A percentile compares a stretch with the other conserved stretches of the same genome.
Evolutionary conservation across 2,113 vertebrate species (phyloP).

Genomic region (Labeo catla): DNA sequence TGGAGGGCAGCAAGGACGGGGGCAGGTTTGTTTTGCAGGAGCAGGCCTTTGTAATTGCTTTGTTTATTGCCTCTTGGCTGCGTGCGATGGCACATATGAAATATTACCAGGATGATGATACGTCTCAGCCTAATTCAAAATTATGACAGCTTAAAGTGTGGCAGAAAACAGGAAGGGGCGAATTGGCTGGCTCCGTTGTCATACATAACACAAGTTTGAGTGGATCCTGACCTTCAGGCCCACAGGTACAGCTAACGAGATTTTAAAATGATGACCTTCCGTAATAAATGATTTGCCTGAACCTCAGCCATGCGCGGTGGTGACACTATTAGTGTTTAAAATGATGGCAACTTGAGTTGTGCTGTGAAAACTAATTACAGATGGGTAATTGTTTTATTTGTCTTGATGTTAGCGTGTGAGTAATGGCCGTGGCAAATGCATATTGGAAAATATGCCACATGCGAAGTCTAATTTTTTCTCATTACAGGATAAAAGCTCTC

Average conservation of each 20-base stretch:
- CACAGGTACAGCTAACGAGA: conserved; percentile 73
- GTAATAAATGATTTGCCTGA: conserved; percentile 61
- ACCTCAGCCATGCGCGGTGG: conserved; percentile 18
- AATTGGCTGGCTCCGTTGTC: conserved; percentile 2
- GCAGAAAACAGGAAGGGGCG: conserved; percentile 20
- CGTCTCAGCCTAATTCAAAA: conserved; percentile 73
- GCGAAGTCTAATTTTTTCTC: conserved; percentile 51
- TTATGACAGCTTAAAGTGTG: conserved; percentile 74
- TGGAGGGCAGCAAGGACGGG: conserved; percentile 69
- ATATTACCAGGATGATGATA: conserved; percentile 76
- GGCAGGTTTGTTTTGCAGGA: conserved; percentile 62
- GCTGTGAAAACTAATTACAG: conserved; percentile 59
- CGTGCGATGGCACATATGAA: conserved; percentile 74
- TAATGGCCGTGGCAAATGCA: conserved; percentile 48
- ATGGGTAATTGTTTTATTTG: conserved; percentile 61
- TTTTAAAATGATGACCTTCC: conserved; percentile 66
- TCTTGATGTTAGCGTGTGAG: conserved; percentile 48
- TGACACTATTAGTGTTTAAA: conserved; percentile 47
- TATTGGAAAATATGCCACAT: conserved; percentile 53
- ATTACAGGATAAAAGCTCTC: conserved; percentile 38
- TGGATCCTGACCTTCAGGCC: conserved; percentile 70
- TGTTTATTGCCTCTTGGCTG: conserved; percentile 72
- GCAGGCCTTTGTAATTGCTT: conserved; percentile 76
- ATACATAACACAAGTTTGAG: conserved; percentile 55
- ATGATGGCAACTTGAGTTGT: conserved; percentile 42